Evolutionary conservation across 1,140 invertebrate species (phyloP).

Genomic region (Neelides sp.): DNA sequence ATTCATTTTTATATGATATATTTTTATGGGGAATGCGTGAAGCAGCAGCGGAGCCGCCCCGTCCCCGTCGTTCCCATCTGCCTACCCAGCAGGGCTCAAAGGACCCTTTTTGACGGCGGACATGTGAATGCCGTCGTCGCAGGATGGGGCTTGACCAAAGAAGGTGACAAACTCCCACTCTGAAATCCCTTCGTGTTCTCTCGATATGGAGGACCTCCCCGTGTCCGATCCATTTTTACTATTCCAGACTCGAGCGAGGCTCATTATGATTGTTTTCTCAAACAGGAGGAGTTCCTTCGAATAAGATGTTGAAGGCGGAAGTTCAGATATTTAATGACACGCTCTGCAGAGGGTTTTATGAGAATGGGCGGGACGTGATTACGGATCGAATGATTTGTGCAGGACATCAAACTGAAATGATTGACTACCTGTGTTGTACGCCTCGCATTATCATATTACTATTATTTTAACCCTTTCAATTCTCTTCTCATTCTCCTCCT

Average conservation of each 20-base stretch:
- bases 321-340: slow-evolving; percentile 25
- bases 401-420: too few species aligned
- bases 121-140: slow-evolving; percentile 22
- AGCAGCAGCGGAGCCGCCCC: neutral
- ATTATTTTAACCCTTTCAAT: too few species aligned
- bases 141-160: slow-evolving; percentile 24
- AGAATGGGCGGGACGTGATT: slow-evolving; percentile 6
- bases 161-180: slow-evolving; percentile 23
- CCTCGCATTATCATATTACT: too few species aligned
- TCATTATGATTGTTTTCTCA: slow-evolving; percentile 1
- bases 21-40: neutral
- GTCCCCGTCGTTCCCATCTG: slow-evolving; percentile 17
- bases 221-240: too few species aligned
- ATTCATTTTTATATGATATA: neutral
- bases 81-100: slow-evolving; percentile 8
- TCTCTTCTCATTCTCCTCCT: too few species aligned
- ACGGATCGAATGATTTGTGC: slow-evolving; percentile 24
- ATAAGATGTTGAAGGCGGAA: slow-evolving; percentile 18
- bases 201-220: too few species aligned
- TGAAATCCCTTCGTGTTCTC: neutral
- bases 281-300: slow-evolving; percentile 21
- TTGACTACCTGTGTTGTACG: too few species aligned
- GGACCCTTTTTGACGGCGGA: slow-evolving; percentile 12
- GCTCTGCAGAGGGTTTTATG: slow-evolving; percentile 19
- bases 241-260: neutral